These are phyloP conservation scores for Sandelia bainsii DNA, from an alignment of 2,797 vertebrate species.

Conservation along the genomic window DNA sequence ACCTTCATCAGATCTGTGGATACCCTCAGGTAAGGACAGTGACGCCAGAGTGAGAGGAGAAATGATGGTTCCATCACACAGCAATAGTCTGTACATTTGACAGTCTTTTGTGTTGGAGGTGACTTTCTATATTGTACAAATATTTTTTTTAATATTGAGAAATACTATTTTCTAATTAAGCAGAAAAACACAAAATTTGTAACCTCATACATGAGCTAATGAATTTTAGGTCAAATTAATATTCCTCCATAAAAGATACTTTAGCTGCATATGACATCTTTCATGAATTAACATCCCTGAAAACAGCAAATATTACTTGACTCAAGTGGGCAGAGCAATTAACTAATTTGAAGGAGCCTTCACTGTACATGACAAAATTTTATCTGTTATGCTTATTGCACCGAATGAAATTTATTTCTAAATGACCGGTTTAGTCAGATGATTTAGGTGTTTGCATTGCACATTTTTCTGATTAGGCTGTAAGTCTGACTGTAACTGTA, in stretches of 20 bases:
- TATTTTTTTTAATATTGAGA: neutral
- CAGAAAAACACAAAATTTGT: neutral
- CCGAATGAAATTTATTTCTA: neutral
- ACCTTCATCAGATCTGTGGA: slow-evolving; percentile 89
- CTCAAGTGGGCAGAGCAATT: neutral
- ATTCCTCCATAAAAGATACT: neutral
- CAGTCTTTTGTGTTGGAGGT: slow-evolving; percentile 5
- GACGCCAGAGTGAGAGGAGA: slow-evolving; percentile 26
- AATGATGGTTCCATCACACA: slow-evolving; percentile 28
- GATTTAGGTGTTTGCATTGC: slow-evolving; percentile 32
- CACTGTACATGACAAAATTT: slow-evolving; percentile 9
- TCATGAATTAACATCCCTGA: slow-evolving; percentile 5
- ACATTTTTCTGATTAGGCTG: slow-evolving; percentile 29
- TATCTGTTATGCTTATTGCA: neutral
- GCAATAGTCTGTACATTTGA: slow-evolving; percentile 24
- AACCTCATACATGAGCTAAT: neutral
- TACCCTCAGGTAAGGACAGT: slow-evolving; percentile 90
- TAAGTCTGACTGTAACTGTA: slow-evolving; percentile 37
- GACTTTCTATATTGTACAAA: neutral
- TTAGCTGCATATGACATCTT: neutral
- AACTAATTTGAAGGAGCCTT: slow-evolving; percentile 26
- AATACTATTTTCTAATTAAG: slow-evolving; percentile 1
- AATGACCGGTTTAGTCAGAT: slow-evolving; percentile 10
- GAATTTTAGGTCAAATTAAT: neutral
- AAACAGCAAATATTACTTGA: neutral